Evolutionary conservation across 1,140 invertebrate species (phyloP).

Genomic region (Neotoxoptera formosana): DNA sequence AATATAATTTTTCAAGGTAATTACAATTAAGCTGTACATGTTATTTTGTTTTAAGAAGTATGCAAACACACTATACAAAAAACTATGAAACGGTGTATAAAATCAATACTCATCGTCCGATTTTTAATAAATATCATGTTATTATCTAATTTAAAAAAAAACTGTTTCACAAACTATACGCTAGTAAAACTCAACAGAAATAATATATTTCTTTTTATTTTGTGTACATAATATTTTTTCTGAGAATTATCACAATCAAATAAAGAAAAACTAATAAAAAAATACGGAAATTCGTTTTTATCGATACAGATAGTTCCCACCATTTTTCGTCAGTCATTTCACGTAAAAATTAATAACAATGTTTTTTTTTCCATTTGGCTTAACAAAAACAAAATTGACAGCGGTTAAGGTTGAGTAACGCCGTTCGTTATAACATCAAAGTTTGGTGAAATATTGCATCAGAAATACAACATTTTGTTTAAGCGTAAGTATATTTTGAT

Average conservation of each 20-base stretch:
- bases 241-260: not conserved
- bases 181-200: not conserved
- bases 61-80: not conserved
- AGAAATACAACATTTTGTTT: not conserved
- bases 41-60: not conserved
- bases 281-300: not conserved
- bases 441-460: not conserved
- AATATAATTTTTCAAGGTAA: not conserved
- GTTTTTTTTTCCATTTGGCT: not conserved
- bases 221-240: not conserved
- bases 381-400: not conserved
- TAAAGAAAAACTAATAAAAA: not conserved
- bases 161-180: fast-evolving
- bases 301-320: not conserved
- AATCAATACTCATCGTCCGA: not conserved
- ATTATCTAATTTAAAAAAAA: not conserved
- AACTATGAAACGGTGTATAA: not conserved
- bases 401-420: not conserved
- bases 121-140: not conserved
- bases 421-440: not conserved
- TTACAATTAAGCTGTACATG: not conserved
- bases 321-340: no score
- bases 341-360: not conserved
- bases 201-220: not conserved
- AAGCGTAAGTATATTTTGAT: no score